Conservation (phyloP, 2,888 invertebrate species). For the Imbricaverruca yamaguchii region DNA sequence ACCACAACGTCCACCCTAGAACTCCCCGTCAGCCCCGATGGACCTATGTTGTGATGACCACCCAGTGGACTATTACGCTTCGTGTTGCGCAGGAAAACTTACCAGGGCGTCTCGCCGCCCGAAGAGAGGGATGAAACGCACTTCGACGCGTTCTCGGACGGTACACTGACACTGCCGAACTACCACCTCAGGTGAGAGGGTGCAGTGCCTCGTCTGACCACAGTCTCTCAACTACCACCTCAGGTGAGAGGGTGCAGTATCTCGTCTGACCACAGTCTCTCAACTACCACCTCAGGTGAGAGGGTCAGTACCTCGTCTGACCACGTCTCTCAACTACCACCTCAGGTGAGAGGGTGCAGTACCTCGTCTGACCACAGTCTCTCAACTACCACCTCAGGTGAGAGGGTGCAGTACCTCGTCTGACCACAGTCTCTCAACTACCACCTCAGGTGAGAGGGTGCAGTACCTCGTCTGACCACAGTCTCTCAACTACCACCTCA, state of each 20-base stretch:
- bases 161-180: conserved; percentile 43
- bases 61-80: no score
- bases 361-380: neutral
- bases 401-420: neutral
- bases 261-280: neutral
- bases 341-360: neutral
- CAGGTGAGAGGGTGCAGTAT: neutral
- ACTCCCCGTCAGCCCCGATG: no score
- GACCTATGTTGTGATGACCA: no score
- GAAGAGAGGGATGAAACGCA: conserved; percentile 59
- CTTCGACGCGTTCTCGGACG: conserved; percentile 65
- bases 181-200: conserved; percentile 53
- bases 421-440: neutral
- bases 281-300: no score
- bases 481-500: conserved; percentile 60
- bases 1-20: no score
- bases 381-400: no score
- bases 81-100: conserved; percentile 27
- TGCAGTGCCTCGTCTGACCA: neutral
- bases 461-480: neutral
- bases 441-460: neutral
- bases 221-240: no score
- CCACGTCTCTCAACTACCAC: neutral
- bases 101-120: conserved; percentile 62
- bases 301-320: neutral